Base-by-base conservation (phyloP, 1,140 invertebrate species). In the Apis dorsata region DNA sequence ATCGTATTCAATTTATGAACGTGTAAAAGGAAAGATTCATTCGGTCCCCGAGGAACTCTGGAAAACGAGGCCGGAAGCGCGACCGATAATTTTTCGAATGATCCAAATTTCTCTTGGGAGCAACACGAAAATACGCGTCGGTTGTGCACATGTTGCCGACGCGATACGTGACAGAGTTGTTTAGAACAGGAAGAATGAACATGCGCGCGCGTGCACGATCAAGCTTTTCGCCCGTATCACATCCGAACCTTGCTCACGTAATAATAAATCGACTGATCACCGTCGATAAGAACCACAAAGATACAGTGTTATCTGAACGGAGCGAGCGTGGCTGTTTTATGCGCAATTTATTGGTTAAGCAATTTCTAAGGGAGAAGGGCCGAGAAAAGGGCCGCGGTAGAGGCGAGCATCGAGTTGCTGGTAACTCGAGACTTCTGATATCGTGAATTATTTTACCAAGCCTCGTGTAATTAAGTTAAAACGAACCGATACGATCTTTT, bases 281-380 rank as follows among this genome's bases (percentile, higher is more conserved):
- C 90, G 91, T 93, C 92, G 92, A 93, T 93, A 93, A 92, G 90
- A 91, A 89, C 80, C 90, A 88, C 85, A 91, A 91, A 92, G 91
- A 93, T 92, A 92, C 85, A 79, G 86, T 81, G 87, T 91, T 93
- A 93, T 92, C 92, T 86, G 81, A 83, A 83, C 81, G 79, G 68
- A 75, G 69, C 83, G 84, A 85, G 86, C 85, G 63, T 73, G 87
- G 74, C 81, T 89, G 88, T 90, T 93, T 92, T 92, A 91, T 90
- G 89, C 88, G 90, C 91, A 91, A 93, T 93, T 93, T 92, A 92
- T 93, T 86, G 91, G 73, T 74, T 83, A 83, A 83, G 90, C 89
- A 92, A 91, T 92, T 92, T 91, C 90, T 91, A 90, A 90, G 91
- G 91, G 91, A 69, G 90, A 90, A 91, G 91, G 91, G 74, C 82